These are phyloP conservation scores for Argopecten irradians DNA, from an alignment of 1,140 invertebrate genomes.

Conservation along the genomic window DNA sequence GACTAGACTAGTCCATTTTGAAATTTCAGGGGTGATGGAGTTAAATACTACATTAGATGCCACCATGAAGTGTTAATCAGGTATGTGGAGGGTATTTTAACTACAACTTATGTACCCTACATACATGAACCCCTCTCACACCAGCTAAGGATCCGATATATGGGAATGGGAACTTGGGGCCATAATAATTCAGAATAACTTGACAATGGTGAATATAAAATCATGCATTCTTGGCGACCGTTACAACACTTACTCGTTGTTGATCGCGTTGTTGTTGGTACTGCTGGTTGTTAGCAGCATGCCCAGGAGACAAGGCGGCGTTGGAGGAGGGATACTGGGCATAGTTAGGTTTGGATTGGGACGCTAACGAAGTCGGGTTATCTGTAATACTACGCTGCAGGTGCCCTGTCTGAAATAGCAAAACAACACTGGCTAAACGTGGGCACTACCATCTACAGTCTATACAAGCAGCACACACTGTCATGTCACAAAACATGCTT, in stretches of 20 bases:
- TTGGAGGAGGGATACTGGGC: slow-evolving; percentile 20
- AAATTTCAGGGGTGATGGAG: no score
- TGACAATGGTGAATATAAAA: background rate
- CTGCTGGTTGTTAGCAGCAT: background rate
- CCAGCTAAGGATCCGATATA: background rate
- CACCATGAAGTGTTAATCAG: no score
- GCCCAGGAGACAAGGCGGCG: background rate
- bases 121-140: no score
- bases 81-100: no score
- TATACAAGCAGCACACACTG: background rate
- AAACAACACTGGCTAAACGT: slow-evolving; percentile 33
- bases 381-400: slow-evolving; percentile 63
- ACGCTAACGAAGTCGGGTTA: slow-evolving; percentile 41
- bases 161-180: background rate
- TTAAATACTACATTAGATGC: no score
- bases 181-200: background rate
- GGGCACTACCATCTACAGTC: background rate
- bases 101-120: no score
- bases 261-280: slow-evolving; percentile 13
- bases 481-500: background rate
- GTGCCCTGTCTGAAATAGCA: slow-evolving; percentile 48
- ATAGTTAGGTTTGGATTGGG: slow-evolving; percentile 49
- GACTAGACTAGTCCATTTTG: no score
- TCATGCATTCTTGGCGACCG: background rate
- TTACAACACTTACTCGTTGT: background rate